Evolutionary conservation across 2,113 vertebrate species (phyloP).

Genomic region (Pseudonaja textilis): DNA sequence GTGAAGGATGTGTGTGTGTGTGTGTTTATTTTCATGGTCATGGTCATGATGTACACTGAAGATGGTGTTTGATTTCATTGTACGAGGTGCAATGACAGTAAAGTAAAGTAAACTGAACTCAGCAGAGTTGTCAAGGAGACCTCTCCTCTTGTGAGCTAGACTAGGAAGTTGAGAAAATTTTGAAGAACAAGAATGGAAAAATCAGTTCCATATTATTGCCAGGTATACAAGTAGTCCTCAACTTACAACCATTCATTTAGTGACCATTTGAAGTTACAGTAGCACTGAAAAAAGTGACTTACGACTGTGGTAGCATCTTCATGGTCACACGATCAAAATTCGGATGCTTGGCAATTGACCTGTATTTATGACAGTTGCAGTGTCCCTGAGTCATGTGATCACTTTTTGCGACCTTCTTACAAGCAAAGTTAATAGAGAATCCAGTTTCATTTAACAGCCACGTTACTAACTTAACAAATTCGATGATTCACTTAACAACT

Average conservation of each 20-base stretch:
- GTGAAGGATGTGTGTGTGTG: too few relatives aligned
- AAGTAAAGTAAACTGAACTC: too few relatives aligned
- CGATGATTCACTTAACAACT: not conserved
- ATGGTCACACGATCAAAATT: not conserved
- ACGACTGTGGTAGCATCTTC: not conserved
- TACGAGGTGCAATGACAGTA: too few relatives aligned
- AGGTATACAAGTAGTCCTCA: not conserved
- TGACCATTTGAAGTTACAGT: not conserved
- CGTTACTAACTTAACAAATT: not conserved
- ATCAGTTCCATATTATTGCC: not conserved
- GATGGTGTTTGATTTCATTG: too few relatives aligned
- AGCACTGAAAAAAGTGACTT: not conserved
- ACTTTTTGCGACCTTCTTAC: not conserved
- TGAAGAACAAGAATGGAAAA: not conserved
- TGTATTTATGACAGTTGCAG: not conserved
- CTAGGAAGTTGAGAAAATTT: not conserved
- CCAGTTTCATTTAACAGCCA: not conserved
- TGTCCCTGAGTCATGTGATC: not conserved
- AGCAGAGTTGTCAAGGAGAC: not conserved
- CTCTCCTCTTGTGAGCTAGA: not conserved
- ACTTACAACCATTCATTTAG: not conserved
- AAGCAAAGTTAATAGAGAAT: not conserved
- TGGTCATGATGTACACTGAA: too few relatives aligned
- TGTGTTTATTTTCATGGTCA: too few relatives aligned
- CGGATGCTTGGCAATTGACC: not conserved